These are phyloP conservation scores for Gallirallus australis DNA, from an alignment of 2,797 vertebrate species.

Conservation along the genomic window DNA sequence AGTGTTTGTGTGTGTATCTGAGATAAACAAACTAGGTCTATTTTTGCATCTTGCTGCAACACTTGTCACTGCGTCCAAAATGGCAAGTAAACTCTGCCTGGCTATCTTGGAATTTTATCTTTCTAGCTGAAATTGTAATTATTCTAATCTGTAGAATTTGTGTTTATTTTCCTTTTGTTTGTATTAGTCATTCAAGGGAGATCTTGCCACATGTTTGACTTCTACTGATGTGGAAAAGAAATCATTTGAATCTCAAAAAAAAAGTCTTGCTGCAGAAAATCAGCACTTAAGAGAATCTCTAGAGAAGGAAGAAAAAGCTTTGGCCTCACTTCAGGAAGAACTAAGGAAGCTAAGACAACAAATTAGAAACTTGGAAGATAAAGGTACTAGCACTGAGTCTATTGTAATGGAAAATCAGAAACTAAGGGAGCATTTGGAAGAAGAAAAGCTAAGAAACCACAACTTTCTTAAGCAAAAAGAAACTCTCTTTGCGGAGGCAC, in stretches of 20 bases:
- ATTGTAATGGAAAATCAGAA: conserved; percentile 88
- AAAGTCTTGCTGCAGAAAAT: conserved; percentile 85
- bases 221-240: conserved; percentile 79
- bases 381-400: conserved; percentile 77
- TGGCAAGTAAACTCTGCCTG: not conserved
- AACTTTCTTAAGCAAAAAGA: conserved; percentile 85
- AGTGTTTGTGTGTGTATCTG: not conserved
- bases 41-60: conserved; percentile 2
- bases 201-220: conserved; percentile 81
- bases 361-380: conserved; percentile 85
- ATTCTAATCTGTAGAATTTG: conserved; percentile 2
- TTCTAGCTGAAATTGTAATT: not conserved
- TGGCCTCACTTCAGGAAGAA: conserved; percentile 87
- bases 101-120: not conserved
- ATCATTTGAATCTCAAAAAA: conserved; percentile 81
- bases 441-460: conserved; percentile 83
- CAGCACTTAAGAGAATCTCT: conserved; percentile 85
- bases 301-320: conserved; percentile 85
- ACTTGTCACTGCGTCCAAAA: not conserved
- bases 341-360: conserved; percentile 85
- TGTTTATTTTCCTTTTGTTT: conserved; percentile 28
- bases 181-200: conserved; percentile 82
- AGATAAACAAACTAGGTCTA: conserved; percentile 28
- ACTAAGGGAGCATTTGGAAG: conserved; percentile 88
- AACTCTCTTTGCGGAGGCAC: conserved; percentile 83